Evolutionary conservation across 2,888 invertebrate genomes (phyloP), one percentile per base, ranked within the genome.

Genomic region (Cerastis rubricosa): DNA sequence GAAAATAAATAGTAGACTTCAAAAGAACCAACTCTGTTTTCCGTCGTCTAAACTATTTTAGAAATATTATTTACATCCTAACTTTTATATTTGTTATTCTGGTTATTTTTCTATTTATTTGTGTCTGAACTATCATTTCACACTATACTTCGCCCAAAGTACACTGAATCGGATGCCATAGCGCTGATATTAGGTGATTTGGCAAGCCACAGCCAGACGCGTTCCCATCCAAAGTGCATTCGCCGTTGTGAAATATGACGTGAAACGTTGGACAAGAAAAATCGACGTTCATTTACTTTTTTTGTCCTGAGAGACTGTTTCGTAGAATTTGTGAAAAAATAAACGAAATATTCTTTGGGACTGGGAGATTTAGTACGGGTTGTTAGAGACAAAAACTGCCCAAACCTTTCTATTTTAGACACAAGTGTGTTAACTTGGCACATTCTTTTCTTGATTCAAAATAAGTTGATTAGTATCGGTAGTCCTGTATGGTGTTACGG

Each of bases 161-260:
- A 81, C 67, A 57, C 68, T 47, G 68, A 63, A 84, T 82, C 77
- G 88, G 87, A 88, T 87, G 80, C 83, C 76, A 82, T 87, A 77
- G 82, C 76, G 59, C 63, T 80, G 80, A 87, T 88, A 88, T 84
- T 87, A 83, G 80, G 88, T 82, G 83, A 88, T 88, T 88, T 88
- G 88, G 88, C 88, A 88, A 85, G 76, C 83, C 59, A 74, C 78
- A 19, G 40, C 49, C 64, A 73, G 74, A 84, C 81, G 79, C 43
- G 68, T 73, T 74, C 57, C 71, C 76, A 76, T 83, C 78, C 83
- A 85, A 83, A 87, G 64, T 84, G 79, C 84, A 81, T 74, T 87
- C 65, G 65, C 72, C 45, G 68, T 59, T 63, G 61, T 81, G 76
- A 86, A 71, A 78, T 83, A 86, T 74, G 69, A 78, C 35, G 70